Percentiles rank a stretch among this genome's conserved stretches.
These are phyloP conservation scores for Microplitis deprimator DNA, from an alignment of 2,888 invertebrate genomes.

Conservation along the genomic window DNA sequence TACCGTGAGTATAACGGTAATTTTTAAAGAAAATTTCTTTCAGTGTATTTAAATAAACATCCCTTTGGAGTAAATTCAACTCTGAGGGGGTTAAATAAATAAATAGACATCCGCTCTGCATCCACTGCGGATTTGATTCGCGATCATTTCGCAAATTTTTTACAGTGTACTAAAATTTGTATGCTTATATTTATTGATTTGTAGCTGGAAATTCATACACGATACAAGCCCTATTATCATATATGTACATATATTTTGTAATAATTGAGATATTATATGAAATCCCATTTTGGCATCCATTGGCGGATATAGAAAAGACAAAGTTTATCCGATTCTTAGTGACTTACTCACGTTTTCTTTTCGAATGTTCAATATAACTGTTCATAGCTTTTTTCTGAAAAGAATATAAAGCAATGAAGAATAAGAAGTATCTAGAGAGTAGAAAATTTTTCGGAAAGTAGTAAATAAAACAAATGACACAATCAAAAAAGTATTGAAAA, in stretches of 20 bases:
- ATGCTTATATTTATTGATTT: not conserved
- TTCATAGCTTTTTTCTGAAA: constrained; percentile 19
- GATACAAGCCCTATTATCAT: constrained; percentile 4
- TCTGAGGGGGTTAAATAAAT: not conserved
- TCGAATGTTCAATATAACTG: constrained; percentile 36
- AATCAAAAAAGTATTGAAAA: constrained; percentile 19
- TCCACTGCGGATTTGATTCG: too few species aligned
- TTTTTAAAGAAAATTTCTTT: too few species aligned
- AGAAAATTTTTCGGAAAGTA: constrained; percentile 5
- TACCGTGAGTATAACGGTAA: too few species aligned
- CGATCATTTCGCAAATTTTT: too few species aligned
- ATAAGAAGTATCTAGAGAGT: not conserved
- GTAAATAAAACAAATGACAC: constrained; percentile 3
- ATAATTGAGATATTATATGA: constrained; percentile 29
- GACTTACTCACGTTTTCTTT: constrained; percentile 39
- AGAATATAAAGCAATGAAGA: not conserved
- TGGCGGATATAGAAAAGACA: constrained; percentile 33
- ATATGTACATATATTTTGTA: constrained; percentile 26
- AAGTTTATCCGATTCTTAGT: constrained; percentile 42
- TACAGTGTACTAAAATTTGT: not conserved
- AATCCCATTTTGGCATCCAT: constrained; percentile 30
- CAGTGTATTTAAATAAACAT: too few species aligned
- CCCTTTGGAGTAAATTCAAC: too few species aligned
- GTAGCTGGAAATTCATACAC: not conserved
- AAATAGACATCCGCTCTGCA: not conserved